These are phyloP conservation scores for Synanthedon tipuliformis DNA, from an alignment of 2,888 invertebrate species.

Conservation along the genomic window DNA sequence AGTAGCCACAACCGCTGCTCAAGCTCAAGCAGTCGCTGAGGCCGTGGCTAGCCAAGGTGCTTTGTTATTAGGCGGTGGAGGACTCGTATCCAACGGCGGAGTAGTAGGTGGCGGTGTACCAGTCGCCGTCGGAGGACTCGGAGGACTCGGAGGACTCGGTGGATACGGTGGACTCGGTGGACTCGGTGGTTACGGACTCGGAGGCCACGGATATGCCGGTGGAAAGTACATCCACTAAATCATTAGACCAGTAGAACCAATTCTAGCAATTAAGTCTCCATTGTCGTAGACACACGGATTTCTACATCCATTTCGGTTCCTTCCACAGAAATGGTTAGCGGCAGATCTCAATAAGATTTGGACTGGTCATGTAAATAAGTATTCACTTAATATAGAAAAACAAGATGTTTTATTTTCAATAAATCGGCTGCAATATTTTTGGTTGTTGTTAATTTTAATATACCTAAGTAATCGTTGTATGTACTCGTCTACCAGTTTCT, in stretches of 20 bases:
- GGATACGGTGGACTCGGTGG: conserved; percentile 11
- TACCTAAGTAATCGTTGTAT: too few relatives aligned
- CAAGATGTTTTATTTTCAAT: not conserved
- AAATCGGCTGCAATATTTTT: not conserved
- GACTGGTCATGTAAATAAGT: conserved; percentile 29
- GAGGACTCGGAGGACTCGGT: conserved; percentile 12
- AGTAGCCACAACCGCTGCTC: conserved; percentile 41
- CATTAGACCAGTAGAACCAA: conserved; percentile 6
- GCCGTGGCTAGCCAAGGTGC: conserved; percentile 45
- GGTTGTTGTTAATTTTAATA: not conserved
- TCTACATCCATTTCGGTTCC: conserved; percentile 52
- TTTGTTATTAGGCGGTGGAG: conserved; percentile 34
- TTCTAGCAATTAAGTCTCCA: conserved; percentile 18
- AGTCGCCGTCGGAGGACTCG: conserved; percentile 14
- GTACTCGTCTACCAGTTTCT: too few relatives aligned
- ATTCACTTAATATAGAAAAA: not conserved
- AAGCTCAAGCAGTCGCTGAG: conserved; percentile 48
- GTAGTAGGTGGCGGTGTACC: conserved; percentile 9
- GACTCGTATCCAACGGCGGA: conserved; percentile 12
- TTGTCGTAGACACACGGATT: conserved; percentile 24
- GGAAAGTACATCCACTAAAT: conserved; percentile 6
- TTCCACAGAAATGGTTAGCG: conserved; percentile 50
- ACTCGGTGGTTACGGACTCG: conserved; percentile 16
- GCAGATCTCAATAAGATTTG: conserved; percentile 42
- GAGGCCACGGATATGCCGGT: conserved; percentile 3